Percentiles rank a stretch among this genome's conserved stretches.
These are phyloP conservation scores for Chaetogeoica ovagalla DNA, from an alignment of 2,888 invertebrate species.

Conservation along the genomic window DNA sequence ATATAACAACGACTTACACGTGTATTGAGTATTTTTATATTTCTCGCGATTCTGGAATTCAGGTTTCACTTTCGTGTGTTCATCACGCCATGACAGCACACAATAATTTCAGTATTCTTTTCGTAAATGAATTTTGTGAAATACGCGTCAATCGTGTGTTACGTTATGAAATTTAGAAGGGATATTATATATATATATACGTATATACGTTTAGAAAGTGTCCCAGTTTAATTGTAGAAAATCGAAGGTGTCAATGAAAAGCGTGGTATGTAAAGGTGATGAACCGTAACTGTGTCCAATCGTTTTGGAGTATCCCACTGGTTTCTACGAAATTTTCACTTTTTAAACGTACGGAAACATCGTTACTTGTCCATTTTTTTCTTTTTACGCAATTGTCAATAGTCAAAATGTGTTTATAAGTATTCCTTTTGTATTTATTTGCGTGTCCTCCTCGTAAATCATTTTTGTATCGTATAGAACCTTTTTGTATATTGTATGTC, in stretches of 20 bases:
- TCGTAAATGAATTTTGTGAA: constrained; percentile 32
- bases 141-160: constrained; percentile 38
- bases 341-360: constrained; percentile 33
- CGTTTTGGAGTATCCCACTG: constrained; percentile 33
- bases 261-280: constrained; percentile 45
- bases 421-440: background rate
- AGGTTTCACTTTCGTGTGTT: constrained; percentile 37
- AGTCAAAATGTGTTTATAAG: background rate
- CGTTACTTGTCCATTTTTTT: constrained; percentile 1
- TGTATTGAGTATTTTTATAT: too few species aligned
- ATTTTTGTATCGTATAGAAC: background rate
- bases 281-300: constrained; percentile 51
- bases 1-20: too few species aligned
- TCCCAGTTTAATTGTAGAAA: constrained; percentile 50
- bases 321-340: constrained; percentile 48
- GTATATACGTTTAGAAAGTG: constrained; percentile 48
- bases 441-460: background rate
- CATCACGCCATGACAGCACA: constrained; percentile 23
- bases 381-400: constrained; percentile 10
- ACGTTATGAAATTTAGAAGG: constrained; percentile 25
- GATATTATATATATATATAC: too few species aligned
- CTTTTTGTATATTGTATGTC: background rate
- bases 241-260: constrained; percentile 50
- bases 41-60: too few species aligned
- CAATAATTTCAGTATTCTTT: constrained; percentile 33